phyloP scores from a whole-genome alignment of 2,113 vertebrate species.

The Grallaria varia region DNA sequence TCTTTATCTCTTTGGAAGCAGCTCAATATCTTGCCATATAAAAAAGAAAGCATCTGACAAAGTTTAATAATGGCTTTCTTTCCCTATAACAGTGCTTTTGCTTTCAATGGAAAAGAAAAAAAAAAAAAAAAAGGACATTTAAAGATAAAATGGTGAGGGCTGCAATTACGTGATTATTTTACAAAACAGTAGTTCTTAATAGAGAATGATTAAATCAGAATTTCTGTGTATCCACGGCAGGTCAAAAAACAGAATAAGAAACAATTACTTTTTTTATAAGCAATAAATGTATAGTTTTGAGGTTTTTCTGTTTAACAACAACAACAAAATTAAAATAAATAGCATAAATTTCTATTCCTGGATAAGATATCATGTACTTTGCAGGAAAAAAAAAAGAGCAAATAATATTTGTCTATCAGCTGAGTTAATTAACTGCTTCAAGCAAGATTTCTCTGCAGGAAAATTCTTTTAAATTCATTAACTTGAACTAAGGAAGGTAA shows the following conservation, averaged over 20 bases:
- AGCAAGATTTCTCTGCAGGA: not conserved
- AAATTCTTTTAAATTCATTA: not conserved
- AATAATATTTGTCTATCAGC: not conserved
- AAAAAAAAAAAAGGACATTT: slow-evolving; percentile 3
- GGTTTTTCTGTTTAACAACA: not conserved
- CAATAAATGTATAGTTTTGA: not conserved
- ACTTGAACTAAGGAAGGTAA: not conserved
- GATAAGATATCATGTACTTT: not conserved
- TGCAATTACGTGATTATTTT: slow-evolving; percentile 62
- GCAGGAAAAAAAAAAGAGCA: not conserved
- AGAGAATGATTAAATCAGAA: not conserved
- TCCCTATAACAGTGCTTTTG: slow-evolving; percentile 55
- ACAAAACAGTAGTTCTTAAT: not conserved
- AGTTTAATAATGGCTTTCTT: slow-evolving; percentile 51
- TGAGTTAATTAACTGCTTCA: not conserved
- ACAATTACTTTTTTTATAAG: not conserved
- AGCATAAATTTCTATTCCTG: not conserved
- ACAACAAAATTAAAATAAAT: not conserved
- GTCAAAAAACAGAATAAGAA: not conserved
- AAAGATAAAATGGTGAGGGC: slow-evolving; percentile 45
- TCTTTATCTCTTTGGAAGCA: slow-evolving; percentile 49
- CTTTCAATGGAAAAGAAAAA: not conserved
- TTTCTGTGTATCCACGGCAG: not conserved
- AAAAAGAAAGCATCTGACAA: slow-evolving; percentile 57
- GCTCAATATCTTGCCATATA: not conserved